Base-by-base conservation (phyloP, 2,797 vertebrate genomes). In the Basileuterus tristriatus region DNA sequence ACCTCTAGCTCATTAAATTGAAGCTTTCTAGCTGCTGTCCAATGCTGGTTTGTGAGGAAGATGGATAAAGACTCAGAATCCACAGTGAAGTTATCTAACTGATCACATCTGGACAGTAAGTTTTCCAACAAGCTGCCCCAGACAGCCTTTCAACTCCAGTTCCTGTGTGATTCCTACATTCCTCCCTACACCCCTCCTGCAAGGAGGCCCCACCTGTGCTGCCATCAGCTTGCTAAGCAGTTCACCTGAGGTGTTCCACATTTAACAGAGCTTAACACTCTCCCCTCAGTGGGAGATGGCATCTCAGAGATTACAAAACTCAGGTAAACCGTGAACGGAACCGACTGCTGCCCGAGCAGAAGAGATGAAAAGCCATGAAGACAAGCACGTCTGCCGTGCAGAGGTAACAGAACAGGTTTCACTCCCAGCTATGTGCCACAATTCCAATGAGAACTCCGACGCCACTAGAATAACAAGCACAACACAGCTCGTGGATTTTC, bases 401-500 rank as follows among this genome's bases (percentile, higher is more conserved):
- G 16, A 70, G 44, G 11, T 1, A 46, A 39, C 32, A 49, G 30
- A 75, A 37, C 30, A 55, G 36, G 26, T 55, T 53, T 52, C 29
- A 3, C 30, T 37, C 46, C 27, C 46, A 20, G 2, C 47, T 56
- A 3, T 1, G 6, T 3, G 13, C 34, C 72, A 24, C 9, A n/a
- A 41, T 7, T 29, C 64, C 39, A 15, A 2, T 3, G 3, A 58
- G 43, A 58, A 80, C 17, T 41, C 47, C 22, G 11, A 55, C n/a
- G 47, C 12, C 43, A 72, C 56, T 2, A 30, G 12, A 72, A 12
- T 0, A 88, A 59, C 21, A 67, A 32, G 9, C 17, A 17, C 27
- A 36, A 6, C 1, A 5, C 1, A 27, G 34, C 0, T 27, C 2
- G 1, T 0, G 9, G 10, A 2, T 23, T 23, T 29, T 4, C 56